Conservation (phyloP, 2,797 vertebrate species). For the Peromyscus nudipes region DNA sequence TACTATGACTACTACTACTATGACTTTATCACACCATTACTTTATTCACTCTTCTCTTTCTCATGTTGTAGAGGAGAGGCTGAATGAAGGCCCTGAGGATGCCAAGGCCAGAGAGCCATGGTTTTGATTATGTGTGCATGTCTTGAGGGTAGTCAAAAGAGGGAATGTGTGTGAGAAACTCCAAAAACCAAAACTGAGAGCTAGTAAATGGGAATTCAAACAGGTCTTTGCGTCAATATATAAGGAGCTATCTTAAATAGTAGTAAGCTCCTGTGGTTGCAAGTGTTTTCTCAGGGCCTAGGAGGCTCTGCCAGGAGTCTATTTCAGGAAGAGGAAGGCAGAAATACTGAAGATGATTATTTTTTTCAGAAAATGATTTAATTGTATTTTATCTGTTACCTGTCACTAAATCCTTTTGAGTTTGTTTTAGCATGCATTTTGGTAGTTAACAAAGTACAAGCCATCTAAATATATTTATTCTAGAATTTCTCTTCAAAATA, state of each 20-base stretch:
- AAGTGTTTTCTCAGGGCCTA: background rate
- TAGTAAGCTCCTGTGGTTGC: background rate
- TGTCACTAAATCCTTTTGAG: background rate
- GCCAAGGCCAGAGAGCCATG: slow-evolving; percentile 36
- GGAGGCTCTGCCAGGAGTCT: background rate
- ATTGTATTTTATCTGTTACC: background rate
- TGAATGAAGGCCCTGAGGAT: slow-evolving; percentile 49
- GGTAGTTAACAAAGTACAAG: background rate
- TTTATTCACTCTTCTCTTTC: slow-evolving; percentile 47
- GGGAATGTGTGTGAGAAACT: background rate
- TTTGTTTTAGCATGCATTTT: background rate
- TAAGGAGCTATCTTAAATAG: slow-evolving; percentile 45
- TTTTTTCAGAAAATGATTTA: background rate
- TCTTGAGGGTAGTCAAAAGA: slow-evolving; percentile 49
- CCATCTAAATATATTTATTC: background rate
- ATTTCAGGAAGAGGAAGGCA: slow-evolving; percentile 35
- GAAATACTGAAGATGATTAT: background rate
- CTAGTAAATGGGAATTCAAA: slow-evolving; percentile 45
- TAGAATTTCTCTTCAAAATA: background rate
- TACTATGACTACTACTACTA: too few species aligned
- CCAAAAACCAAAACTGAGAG: slow-evolving; percentile 56
- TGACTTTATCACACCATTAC: background rate
- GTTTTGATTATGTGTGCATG: slow-evolving; percentile 22
- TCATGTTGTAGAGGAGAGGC: slow-evolving; percentile 54
- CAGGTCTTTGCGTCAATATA: slow-evolving; percentile 45